A percentile compares a stretch with the other conserved stretches of the same genome.
Conservation (phyloP, 2,888 invertebrate species). For the Stratiomys singularior region DNA sequence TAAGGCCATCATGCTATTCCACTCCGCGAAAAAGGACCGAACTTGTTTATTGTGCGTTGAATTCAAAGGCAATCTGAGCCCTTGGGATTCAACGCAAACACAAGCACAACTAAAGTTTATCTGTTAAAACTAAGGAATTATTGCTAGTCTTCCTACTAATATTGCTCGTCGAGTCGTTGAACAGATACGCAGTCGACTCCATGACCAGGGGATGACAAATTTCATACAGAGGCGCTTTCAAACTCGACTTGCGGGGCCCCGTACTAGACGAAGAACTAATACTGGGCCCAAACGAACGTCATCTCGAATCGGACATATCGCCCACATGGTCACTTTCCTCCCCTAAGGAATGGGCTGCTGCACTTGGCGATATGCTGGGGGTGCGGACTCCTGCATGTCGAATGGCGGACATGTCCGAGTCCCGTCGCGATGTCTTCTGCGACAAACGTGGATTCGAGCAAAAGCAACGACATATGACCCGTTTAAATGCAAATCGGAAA, state of each 20-base stretch:
- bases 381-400: slow-evolving; percentile 66
- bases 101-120: slow-evolving; percentile 40
- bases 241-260: slow-evolving; percentile 62
- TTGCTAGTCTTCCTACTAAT: slow-evolving; percentile 46
- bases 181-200: slow-evolving; percentile 63
- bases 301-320: slow-evolving; percentile 69
- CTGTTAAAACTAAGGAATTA: slow-evolving; percentile 45
- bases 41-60: no score
- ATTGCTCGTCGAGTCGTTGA: slow-evolving; percentile 54
- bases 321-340: slow-evolving; percentile 69
- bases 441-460: slow-evolving; percentile 69
- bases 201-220: slow-evolving; percentile 66
- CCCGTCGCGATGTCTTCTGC: slow-evolving; percentile 66
- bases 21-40: no score
- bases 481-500: slow-evolving; percentile 93
- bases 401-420: slow-evolving; percentile 70
- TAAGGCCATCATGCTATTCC: no score
- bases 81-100: no score
- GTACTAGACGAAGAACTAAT: slow-evolving; percentile 54
- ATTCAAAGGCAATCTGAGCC: no score
- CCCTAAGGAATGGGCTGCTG: slow-evolving; percentile 68
- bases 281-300: slow-evolving; percentile 66
- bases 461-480: slow-evolving; percentile 88
- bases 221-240: slow-evolving; percentile 64
- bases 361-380: slow-evolving; percentile 69